Percentiles rank a stretch among this genome's conserved stretches.
Conservation (phyloP, 2,113 vertebrate species). For the Nothoprocta perdicaria region DNA sequence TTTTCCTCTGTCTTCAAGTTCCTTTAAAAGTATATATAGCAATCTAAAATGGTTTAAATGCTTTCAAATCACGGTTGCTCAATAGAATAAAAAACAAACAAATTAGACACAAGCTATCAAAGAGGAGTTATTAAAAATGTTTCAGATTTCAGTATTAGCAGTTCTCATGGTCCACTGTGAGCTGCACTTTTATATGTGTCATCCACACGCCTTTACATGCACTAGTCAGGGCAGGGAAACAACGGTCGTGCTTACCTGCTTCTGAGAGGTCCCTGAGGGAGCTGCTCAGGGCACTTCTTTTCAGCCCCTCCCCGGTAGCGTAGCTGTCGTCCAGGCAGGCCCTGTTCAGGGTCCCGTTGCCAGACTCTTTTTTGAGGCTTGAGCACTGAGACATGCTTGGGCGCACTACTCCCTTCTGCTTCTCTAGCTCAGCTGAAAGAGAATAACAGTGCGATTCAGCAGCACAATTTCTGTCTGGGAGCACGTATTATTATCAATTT, state of each 20-base stretch:
- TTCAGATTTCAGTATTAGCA: background rate
- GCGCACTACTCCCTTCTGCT: constrained; percentile 94
- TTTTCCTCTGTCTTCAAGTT: constrained; percentile 42
- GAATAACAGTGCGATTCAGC: background rate
- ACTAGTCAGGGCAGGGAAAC: background rate
- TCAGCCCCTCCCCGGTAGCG: constrained; percentile 90
- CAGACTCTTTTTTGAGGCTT: constrained; percentile 90
- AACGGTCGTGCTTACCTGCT: constrained; percentile 84
- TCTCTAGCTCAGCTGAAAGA: constrained; percentile 91
- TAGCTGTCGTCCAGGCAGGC: constrained; percentile 96
- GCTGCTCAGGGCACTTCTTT: constrained; percentile 94
- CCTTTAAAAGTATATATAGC: constrained; percentile 50
- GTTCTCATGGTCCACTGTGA: background rate
- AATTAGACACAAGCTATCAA: background rate
- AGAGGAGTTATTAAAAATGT: background rate
- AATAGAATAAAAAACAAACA: constrained; percentile 8
- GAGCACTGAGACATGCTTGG: constrained; percentile 92
- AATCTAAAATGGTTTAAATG: constrained; percentile 50
- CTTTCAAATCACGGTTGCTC: constrained; percentile 5
- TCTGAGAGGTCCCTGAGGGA: constrained; percentile 96
- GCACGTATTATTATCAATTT: background rate
- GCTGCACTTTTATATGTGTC: background rate
- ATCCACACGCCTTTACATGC: background rate
- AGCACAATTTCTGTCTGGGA: background rate
- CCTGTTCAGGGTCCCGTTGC: constrained; percentile 86